Percentiles rank a stretch among this genome's conserved stretches.
phyloP scores from a whole-genome alignment of 2,797 vertebrate genomes.

The Sarcoramphus papa region DNA sequence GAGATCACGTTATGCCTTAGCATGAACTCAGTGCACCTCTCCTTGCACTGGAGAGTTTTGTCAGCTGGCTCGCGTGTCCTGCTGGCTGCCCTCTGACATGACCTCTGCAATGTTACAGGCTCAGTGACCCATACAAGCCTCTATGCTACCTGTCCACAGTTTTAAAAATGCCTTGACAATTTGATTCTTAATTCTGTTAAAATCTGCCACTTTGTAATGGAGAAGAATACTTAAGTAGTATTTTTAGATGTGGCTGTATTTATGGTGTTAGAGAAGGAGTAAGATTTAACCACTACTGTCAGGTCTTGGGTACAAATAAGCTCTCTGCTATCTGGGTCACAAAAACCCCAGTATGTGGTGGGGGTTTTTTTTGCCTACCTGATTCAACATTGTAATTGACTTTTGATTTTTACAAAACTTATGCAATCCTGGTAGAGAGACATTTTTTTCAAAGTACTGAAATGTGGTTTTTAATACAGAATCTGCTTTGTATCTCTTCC shows the following conservation, averaged over 20 bases:
- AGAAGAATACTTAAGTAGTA: background rate
- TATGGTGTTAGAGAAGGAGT: background rate
- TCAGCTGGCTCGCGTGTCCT: rapidly evolving
- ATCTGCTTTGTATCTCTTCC: background rate
- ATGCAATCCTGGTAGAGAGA: background rate
- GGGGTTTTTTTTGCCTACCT: rapidly evolving
- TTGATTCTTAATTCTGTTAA: background rate
- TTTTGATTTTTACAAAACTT: background rate
- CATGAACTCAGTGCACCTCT: rapidly evolving
- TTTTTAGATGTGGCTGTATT: background rate
- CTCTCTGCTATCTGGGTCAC: background rate
- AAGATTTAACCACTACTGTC: background rate
- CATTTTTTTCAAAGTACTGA: rapidly evolving
- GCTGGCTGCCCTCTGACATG: background rate
- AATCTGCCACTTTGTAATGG: background rate
- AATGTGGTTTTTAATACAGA: background rate
- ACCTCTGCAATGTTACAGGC: no score
- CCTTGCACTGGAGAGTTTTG: background rate
- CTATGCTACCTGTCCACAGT: background rate
- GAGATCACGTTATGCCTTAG: rapidly evolving
- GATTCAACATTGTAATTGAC: background rate
- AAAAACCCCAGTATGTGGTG: background rate
- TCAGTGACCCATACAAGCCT: background rate
- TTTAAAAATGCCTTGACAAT: background rate
- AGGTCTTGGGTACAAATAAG: background rate